Percentiles rank a stretch among this genome's conserved stretches.
Conservation (phyloP, 35 echinoderm and acorn worm genomes). For the Ptychodera flava region DNA sequence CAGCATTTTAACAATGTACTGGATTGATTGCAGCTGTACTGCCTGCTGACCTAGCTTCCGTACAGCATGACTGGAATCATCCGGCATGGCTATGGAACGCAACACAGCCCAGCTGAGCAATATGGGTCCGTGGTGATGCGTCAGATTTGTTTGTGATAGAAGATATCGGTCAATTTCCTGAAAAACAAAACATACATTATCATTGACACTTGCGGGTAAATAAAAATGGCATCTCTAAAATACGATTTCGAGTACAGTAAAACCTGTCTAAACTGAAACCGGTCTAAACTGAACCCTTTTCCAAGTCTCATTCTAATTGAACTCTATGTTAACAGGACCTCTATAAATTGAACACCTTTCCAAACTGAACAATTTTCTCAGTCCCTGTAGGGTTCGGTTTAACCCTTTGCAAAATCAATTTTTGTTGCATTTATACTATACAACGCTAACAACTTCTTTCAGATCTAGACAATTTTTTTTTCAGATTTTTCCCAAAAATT, state of each 20-base stretch:
- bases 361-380: too few species aligned
- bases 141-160: slow-evolving; percentile 24
- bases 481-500: too few species aligned
- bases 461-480: too few species aligned
- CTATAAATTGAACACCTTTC: too few species aligned
- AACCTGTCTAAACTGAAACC: background rate
- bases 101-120: slow-evolving; percentile 68
- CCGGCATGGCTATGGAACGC: slow-evolving; percentile 47
- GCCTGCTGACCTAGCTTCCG: slow-evolving; percentile 68
- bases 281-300: too few species aligned
- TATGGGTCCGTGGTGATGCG: slow-evolving; percentile 53
- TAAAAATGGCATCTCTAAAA: too few species aligned
- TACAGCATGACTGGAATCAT: slow-evolving; percentile 21
- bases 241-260: background rate
- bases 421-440: too few species aligned
- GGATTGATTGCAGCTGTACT: slow-evolving; percentile 63
- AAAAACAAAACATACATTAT: background rate
- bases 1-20: slow-evolving; percentile 46
- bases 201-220: background rate
- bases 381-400: too few species aligned
- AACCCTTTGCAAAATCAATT: too few species aligned
- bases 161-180: slow-evolving; percentile 58
- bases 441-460: too few species aligned
- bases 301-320: too few species aligned
- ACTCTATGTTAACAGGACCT: background rate